Evolutionary conservation across 2,888 invertebrate genomes (phyloP).

Genomic region (Brachypalpus laphriformis): DNA sequence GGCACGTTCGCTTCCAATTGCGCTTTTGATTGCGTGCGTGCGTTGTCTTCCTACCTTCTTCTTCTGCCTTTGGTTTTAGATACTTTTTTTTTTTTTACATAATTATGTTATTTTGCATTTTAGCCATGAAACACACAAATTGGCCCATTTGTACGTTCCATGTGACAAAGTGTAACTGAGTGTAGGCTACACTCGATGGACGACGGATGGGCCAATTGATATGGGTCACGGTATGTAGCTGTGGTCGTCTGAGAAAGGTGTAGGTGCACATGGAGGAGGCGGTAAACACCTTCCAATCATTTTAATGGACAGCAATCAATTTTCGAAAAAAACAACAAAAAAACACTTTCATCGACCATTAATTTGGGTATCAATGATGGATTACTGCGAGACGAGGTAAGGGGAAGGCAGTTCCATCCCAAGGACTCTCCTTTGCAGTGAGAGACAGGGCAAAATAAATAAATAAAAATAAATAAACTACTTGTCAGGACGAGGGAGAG

Average conservation of each 20-base stretch:
- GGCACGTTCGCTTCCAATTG: slow-evolving; percentile 43
- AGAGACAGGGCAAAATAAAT: not conserved
- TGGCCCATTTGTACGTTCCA: slow-evolving; percentile 30
- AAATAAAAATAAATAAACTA: slow-evolving; percentile 48
- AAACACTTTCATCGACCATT: slow-evolving; percentile 67
- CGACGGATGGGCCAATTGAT: slow-evolving; percentile 29
- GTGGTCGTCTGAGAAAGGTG: slow-evolving; percentile 39
- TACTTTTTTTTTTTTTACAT: slow-evolving; percentile 44
- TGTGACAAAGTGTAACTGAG: slow-evolving; percentile 1
- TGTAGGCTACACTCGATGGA: not conserved
- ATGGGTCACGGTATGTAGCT: slow-evolving; percentile 57
- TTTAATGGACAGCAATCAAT: slow-evolving; percentile 62
- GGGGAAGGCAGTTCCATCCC: not conserved
- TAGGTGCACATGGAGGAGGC: not conserved
- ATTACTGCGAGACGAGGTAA: slow-evolving; percentile 17
- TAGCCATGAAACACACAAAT: slow-evolving; percentile 38
- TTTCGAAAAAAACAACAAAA: slow-evolving; percentile 19
- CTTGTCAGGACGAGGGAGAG: slow-evolving; percentile 33
- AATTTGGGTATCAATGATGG: slow-evolving; percentile 66
- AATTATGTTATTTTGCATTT: slow-evolving; percentile 41
- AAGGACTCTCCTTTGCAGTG: not conserved
- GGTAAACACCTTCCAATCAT: slow-evolving; percentile 64
- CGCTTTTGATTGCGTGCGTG: slow-evolving; percentile 24
- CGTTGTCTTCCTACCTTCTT: not conserved
- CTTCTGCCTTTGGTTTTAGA: not conserved